Base-by-base conservation (phyloP, 2,797 vertebrate species). In the Sebastes paucispinis region DNA sequence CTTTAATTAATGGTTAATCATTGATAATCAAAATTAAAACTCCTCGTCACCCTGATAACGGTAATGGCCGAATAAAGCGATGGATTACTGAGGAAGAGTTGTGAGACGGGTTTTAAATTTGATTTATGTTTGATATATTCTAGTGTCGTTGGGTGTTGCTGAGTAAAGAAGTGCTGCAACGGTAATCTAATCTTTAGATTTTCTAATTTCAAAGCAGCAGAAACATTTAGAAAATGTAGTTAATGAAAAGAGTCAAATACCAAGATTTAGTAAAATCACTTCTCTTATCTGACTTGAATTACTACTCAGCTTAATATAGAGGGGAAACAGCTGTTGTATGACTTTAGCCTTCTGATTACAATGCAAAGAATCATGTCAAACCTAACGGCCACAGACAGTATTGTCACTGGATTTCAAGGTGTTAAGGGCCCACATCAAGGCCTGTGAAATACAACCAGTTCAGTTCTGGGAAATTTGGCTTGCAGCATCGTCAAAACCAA, bases 381-480 rank as follows among this genome's bases (percentile, higher is more conserved):
- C 39, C 7, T 36, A 12, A 24, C 31, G 68, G 58, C 54, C 63
- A 27, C 32, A 67, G 59, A 64, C 25, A 79, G 55, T 54, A n/a
- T 25, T 75, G 69, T 62, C 66, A 76, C 36, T 76, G 63, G 36
- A 80, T 88, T 87, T 83, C 24, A 69, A 65, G 27, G 36, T 77
- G 63, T 74, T 70, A 55, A 52, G 18, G 50, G 75, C 58, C 31
- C 54, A 74, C 25, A 65, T 78, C 64, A 73, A 60, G 31, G 10
- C 69, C 36, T 63, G 14, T 69, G 63, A 77, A 81, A 75, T 74
- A 22, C 8, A 76, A 22, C n/a, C 24, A 52, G 52, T 68, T 65
- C 4, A 22, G 32, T 69, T 71, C 43, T 18, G 43, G 36, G 22
- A 62, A 29, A 73, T 22, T 68, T 43, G 52, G 20, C 7, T 72